Base-by-base conservation (phyloP, 2,797 vertebrate species). In the Xerus rutilus region DNA sequence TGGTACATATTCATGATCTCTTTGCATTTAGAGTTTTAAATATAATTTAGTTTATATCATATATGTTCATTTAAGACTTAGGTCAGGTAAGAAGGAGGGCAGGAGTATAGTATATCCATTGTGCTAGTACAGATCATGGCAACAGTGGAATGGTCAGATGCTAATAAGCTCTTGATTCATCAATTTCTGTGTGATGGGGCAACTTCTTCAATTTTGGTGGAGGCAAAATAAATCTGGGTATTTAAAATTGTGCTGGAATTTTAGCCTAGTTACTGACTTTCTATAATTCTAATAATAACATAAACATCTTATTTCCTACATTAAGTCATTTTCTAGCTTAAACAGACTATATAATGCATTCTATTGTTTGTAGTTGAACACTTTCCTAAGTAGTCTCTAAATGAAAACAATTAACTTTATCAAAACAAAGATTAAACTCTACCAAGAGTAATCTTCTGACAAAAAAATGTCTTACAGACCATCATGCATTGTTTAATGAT, bases 341-440 rank as follows among this genome's bases (percentile, higher is more conserved):
- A 65, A 49, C 32, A 73, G 18, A 72, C 45, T 45, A 12, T 45
- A 8, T 12, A 87, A 32, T 65, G 17, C 21, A 18, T 57, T 91
- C 65, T 54, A 23, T 64, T 85, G 11, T 64, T 73, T 86, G 12
- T 5, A 90, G 59, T 3, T 72, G 15, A 72, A 62, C 14, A 49
- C n/a, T 90, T 28, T 62, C 14, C n/a, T 43, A 6, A 43, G 20
- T 30, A 72, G 72, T 28, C 15, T n/a, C 11, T 43, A 77, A 67
- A n/a, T 52, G 77, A 52, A 77, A 69, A 62, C 30, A 15, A 14
- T 59, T 95, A 83, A 88, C 76, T 77, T 84, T 3, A 62, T 52
- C 35, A 84, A 39, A 95, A 83, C 64, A 88, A 92, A 10, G n/a
- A 23, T 59, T 92, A 4, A 92, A 76, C 12, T 76, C 18, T 74